Evolutionary conservation across 2,797 vertebrate species (phyloP).

Genomic region (Danio kyathit): DNA sequence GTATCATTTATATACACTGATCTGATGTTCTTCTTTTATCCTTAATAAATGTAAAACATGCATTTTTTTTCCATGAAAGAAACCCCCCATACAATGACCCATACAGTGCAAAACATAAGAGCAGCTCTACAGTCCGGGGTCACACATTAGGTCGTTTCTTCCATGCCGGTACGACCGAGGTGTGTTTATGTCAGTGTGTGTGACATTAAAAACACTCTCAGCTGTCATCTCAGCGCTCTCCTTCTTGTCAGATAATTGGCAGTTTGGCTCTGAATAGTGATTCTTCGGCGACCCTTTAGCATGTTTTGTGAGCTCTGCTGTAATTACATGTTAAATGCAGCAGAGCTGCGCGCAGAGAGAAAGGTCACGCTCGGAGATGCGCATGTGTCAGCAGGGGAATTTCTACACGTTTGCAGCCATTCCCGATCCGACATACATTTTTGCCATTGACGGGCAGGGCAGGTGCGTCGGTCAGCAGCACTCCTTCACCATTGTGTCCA

Average conservation of each 20-base stretch:
- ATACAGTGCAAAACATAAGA: too few relatives aligned
- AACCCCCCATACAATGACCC: too few relatives aligned
- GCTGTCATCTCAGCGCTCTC: constrained; percentile 71
- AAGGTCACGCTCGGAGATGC: constrained; percentile 75
- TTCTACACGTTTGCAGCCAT: constrained; percentile 30
- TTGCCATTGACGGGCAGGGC: constrained; percentile 82
- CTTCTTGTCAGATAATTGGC: constrained; percentile 72
- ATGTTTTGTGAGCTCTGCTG: constrained; percentile 60
- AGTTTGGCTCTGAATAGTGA: constrained; percentile 73
- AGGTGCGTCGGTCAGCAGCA: constrained; percentile 87
- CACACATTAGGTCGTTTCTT: too few relatives aligned
- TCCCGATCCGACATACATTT: constrained; percentile 44
- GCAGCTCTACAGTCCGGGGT: too few relatives aligned
- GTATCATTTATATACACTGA: too few relatives aligned
- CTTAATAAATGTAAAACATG: too few relatives aligned
- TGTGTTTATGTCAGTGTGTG: too few relatives aligned
- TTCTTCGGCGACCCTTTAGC: constrained; percentile 52
- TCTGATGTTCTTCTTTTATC: too few relatives aligned
- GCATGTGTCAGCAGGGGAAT: constrained; percentile 50
- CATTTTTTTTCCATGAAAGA: too few relatives aligned
- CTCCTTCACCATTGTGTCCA: constrained; percentile 90
- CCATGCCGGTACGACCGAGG: too few relatives aligned
- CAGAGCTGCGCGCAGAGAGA: constrained; percentile 69
- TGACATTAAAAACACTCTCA: constrained; percentile 20
- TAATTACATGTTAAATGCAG: constrained; percentile 74